phyloP scores from a whole-genome alignment of 2,888 invertebrate species.

The Calliscelio sp. region DNA sequence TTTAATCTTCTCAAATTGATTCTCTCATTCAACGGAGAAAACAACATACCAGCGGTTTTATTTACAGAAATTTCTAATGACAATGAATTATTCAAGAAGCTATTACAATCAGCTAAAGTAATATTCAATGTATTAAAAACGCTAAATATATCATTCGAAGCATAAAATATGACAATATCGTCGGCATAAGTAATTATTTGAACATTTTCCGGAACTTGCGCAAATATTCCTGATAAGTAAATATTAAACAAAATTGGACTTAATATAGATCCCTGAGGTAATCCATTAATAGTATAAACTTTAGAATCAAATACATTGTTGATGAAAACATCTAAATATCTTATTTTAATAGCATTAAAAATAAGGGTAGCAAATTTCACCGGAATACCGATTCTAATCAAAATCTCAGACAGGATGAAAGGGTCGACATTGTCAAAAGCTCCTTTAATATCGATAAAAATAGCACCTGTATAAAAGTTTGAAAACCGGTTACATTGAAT shows the following conservation, averaged over 20 bases:
- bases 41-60: conserved; percentile 1
- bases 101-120: background rate
- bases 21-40: background rate
- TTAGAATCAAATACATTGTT: background rate
- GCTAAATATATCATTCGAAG: background rate
- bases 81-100: background rate
- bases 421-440: conserved; percentile 6
- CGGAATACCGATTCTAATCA: background rate
- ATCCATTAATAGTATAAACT: background rate
- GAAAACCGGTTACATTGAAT: background rate
- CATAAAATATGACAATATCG: background rate
- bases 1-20: background rate
- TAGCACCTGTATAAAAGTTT: background rate
- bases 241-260: conserved; percentile 7
- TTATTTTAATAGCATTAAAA: background rate
- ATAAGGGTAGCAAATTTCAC: background rate
- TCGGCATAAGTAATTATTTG: conserved; percentile 2
- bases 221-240: background rate
- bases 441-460: conserved; percentile 2
- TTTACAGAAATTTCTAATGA: background rate
- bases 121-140: background rate
- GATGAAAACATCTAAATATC: background rate
- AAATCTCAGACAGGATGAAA: background rate
- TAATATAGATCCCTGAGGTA: conserved; percentile 4
- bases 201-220: background rate